Evolutionary conservation across 2,113 vertebrate genomes (phyloP), one percentile per base, ranked within the genome.

Genomic region (Nycticorax nycticorax): DNA sequence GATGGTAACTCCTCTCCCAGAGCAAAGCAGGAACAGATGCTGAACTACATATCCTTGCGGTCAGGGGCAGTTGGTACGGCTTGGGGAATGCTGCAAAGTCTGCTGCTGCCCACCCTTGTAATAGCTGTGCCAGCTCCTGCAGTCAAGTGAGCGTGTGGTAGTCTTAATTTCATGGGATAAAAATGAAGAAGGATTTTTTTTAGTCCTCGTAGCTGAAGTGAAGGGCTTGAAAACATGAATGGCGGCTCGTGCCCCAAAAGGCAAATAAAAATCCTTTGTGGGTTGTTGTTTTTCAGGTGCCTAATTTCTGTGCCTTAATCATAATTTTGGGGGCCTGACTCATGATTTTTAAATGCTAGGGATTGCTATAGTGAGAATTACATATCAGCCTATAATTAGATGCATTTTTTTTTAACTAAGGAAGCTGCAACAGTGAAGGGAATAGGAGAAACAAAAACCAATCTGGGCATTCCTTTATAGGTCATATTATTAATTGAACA

Each of bases 391-490:
- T 93, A 80, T 83, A 96, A 96, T 93, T 94, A 93, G 81, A 57
- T 68, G 52, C 3, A 1, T 33, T 82, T 92, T 37, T 37, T 78
- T 53, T 71, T 16, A 77, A 88, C 60, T 79, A 39, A 53, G 67
- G 74, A 76, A 89, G 39, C 45, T 80, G 85, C 55, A 92, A 45
- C 62, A 73, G 32, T 33, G 45, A 92, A 76, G 32, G 67, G 74
- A 96, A 80, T 41, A 83, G 71, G 67, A 93, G 88, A 90, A 93
- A 89, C 33, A 62, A 94, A 94, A 94, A 85, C 81, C 20, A 63
- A 74, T 92, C 82, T 76, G 59, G 57, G 77, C 59, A 74, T 77
- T 92, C 67, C 78, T 80, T 92, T 80, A 41, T 55, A 83, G 88
- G 85, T 82, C 33, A 20, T 53, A 14, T 59, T 68, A 74, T 75